Conservation (phyloP, 2,113 vertebrate genomes). For the Cygnus buccinator region DNA sequence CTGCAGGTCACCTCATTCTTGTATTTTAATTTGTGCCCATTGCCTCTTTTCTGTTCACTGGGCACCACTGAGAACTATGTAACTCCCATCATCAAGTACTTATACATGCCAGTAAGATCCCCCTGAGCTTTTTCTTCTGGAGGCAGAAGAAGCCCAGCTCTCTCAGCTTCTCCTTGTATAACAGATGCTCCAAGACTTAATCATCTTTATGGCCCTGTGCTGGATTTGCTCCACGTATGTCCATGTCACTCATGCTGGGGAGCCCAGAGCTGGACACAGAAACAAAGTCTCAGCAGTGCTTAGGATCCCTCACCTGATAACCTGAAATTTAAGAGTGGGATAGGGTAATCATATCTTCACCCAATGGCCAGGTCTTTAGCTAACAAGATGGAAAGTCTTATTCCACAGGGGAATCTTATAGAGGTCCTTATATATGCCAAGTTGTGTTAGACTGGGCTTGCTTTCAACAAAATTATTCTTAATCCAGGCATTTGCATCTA, state of each 20-base stretch:
- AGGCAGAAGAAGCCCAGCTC: no score
- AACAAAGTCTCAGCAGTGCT: neutral
- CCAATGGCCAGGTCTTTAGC: neutral
- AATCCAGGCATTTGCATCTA: neutral
- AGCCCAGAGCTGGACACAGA: neutral
- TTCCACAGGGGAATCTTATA: neutral
- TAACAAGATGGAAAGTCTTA: neutral
- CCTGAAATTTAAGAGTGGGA: neutral
- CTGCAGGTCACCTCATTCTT: neutral
- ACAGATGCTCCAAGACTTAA: neutral
- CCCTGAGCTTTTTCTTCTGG: no score
- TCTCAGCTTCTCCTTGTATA: neutral
- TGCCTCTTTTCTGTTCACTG: no score
- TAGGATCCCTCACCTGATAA: fast-evolving
- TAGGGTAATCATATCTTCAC: neutral
- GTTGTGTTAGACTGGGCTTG: neutral
- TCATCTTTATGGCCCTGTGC: neutral
- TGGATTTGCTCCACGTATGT: neutral
- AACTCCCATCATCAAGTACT: no score
- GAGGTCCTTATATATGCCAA: fast-evolving
- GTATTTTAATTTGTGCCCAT: neutral
- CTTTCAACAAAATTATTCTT: neutral
- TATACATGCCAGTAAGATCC: no score
- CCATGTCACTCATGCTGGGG: neutral
- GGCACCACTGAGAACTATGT: no score